Evolutionary conservation across 2,797 vertebrate genomes (phyloP).

Genomic region (Gymnodraco acuticeps): DNA sequence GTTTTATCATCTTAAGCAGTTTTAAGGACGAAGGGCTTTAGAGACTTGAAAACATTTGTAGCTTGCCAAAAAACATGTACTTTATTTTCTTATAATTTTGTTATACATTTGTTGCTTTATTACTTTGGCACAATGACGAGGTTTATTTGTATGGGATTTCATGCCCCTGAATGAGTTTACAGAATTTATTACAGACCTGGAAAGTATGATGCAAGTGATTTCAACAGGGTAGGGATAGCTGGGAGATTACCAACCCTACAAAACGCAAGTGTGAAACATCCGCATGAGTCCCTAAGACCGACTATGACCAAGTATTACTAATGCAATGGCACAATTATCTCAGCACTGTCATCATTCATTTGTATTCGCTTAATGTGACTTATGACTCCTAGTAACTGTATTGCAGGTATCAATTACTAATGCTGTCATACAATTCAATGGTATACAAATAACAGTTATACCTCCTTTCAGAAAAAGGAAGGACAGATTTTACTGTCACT

Average conservation of each 20-base stretch:
- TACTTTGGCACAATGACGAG: too few relatives aligned
- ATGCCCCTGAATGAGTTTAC: constrained; percentile 22
- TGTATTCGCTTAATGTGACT: background rate
- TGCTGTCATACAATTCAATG: too few relatives aligned
- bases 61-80: too few relatives aligned
- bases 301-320: constrained; percentile 10
- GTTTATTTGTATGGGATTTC: too few relatives aligned
- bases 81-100: too few relatives aligned
- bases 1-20: too few relatives aligned
- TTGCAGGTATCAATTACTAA: too few relatives aligned
- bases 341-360: background rate
- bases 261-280: background rate
- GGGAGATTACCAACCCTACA: background rate
- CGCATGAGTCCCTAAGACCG: background rate
- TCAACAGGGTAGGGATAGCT: background rate
- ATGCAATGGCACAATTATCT: background rate
- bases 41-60: too few relatives aligned
- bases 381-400: background rate
- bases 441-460: too few relatives aligned
- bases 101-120: too few relatives aligned
- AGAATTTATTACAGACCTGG: constrained; percentile 30
- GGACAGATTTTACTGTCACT: background rate
- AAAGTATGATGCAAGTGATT: constrained; percentile 2
- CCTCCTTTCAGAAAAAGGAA: too few relatives aligned
- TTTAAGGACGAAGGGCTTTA: too few relatives aligned